Percentiles rank a stretch among this genome's conserved stretches.
Conservation (phyloP, 2,888 invertebrate species). For the Neocrepidodera transversa region DNA sequence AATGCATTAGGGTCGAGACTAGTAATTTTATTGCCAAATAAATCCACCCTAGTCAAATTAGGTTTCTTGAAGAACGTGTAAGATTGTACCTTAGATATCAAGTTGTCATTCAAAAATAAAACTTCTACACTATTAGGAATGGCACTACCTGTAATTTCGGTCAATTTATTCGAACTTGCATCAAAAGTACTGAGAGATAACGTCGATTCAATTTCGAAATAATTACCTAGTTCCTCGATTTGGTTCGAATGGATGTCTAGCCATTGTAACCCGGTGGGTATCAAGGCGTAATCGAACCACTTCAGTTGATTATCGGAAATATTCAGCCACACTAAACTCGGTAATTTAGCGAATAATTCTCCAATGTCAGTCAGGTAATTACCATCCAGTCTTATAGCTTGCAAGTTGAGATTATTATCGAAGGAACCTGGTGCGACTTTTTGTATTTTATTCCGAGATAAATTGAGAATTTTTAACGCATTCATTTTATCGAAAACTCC, state of each 20-base stretch:
- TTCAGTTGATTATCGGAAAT: slow-evolving; percentile 85
- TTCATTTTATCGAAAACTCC: slow-evolving; percentile 81
- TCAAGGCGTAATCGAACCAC: slow-evolving; percentile 85
- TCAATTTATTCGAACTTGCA: slow-evolving; percentile 80
- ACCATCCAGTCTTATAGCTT: slow-evolving; percentile 82
- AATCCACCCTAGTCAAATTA: slow-evolving; percentile 81
- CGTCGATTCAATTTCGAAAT: slow-evolving; percentile 82
- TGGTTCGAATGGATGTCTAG: slow-evolving; percentile 85
- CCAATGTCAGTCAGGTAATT: slow-evolving; percentile 82
- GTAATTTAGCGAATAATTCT: slow-evolving; percentile 80
- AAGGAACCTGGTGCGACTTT: slow-evolving; percentile 80
- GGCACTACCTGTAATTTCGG: slow-evolving; percentile 81
- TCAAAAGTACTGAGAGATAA: slow-evolving; percentile 81
- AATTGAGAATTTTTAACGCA: slow-evolving; percentile 80
- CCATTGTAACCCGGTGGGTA: slow-evolving; percentile 85
- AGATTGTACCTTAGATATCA: slow-evolving; percentile 82
- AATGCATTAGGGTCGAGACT: slow-evolving; percentile 78
- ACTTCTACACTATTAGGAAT: slow-evolving; percentile 85
- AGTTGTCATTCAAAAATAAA: slow-evolving; percentile 80
- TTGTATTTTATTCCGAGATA: slow-evolving; percentile 83
- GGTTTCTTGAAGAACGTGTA: slow-evolving; percentile 88
- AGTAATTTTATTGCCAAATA: slow-evolving; percentile 81
- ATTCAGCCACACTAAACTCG: slow-evolving; percentile 84
- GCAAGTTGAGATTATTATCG: slow-evolving; percentile 77
- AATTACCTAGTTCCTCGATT: slow-evolving; percentile 83